phyloP scores from a whole-genome alignment of 2,797 vertebrate species.

The Oceanodroma leucorhoa region DNA sequence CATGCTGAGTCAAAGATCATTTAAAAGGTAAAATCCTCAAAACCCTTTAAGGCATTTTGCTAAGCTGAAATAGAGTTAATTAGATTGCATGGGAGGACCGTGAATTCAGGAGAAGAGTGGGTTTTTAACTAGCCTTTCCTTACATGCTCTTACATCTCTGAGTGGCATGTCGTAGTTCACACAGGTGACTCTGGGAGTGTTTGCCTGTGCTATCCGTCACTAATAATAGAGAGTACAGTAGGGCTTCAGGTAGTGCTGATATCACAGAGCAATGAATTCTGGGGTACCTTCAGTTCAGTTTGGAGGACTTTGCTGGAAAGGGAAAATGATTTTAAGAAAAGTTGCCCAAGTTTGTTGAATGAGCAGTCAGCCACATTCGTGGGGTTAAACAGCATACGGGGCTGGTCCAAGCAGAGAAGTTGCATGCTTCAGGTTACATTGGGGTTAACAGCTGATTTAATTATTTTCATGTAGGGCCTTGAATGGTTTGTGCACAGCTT shows the following conservation, averaged over 20 bases:
- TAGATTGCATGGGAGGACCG: not conserved
- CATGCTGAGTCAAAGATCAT: conserved; percentile 5
- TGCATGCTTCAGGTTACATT: not conserved
- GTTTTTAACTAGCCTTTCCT: not conserved
- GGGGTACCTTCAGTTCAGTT: not conserved
- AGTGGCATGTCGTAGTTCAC: not conserved
- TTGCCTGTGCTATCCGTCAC: not conserved
- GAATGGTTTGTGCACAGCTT: not conserved
- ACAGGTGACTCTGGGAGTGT: not conserved
- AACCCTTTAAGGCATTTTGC: not conserved
- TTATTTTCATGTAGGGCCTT: not conserved
- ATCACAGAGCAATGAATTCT: not conserved
- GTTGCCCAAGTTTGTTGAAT: not conserved
- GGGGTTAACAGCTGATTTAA: not conserved
- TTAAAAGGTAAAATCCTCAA: not conserved
- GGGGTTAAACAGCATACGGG: not conserved
- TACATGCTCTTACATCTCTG: not conserved
- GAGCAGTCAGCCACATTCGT: not conserved
- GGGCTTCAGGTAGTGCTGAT: not conserved
- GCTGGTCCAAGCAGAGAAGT: not conserved
- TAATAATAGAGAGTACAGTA: not conserved
- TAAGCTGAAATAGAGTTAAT: not conserved
- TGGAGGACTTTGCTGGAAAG: not conserved
- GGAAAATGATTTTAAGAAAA: not conserved
- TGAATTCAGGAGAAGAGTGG: not conserved